Base-by-base conservation (phyloP, 1,140 invertebrate species). In the Nixonia krombeini region DNA sequence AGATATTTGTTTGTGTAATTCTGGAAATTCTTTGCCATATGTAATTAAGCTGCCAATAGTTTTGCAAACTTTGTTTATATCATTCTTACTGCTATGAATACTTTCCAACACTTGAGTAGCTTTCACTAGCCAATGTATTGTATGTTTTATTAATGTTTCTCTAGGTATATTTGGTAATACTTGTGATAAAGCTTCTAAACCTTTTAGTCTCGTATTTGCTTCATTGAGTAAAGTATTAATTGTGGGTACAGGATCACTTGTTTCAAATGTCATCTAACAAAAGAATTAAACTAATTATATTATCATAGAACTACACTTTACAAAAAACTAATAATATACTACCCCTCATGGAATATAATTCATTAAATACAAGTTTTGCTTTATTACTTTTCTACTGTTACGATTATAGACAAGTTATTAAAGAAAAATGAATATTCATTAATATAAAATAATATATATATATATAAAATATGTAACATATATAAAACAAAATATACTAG, bases 1-100 rank as follows among this genome's bases (percentile, higher is more conserved):
- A 0, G 82, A 81, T 17, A 84, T 52, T 16, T 76, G 67, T 52
- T 83, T 83, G 0, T 78, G 76, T 23, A 82, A 12, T 26, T 83
- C 82, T 0, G 73, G 46, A 7, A 83, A 71, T 16, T 72, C 46
- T 45, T 79, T 82, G 7, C 56, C 71, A 0, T 4, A 4, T 10
- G 51, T 42, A 1, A 80, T 50, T 21, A 83, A 46, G 18, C 13
- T 35, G 10, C 71, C 64, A 4, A 78, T 40, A 12, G 75, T 51
- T 70, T 73, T 72, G 13, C 74, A 81, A n/a, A 75, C 65, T 8
- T 75, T 15, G 12, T 70, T 72, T 3, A 79, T 10, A 7, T 79
- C 63, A 13, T 35, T 17, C 0, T 4, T 18, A 7, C 17, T 41
- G 18, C 61, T 80, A 1, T 76, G 71, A 8, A 50, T 31, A 10